phyloP scores from a whole-genome alignment of 2,113 vertebrate species.

The Acanthisitta chloris region DNA sequence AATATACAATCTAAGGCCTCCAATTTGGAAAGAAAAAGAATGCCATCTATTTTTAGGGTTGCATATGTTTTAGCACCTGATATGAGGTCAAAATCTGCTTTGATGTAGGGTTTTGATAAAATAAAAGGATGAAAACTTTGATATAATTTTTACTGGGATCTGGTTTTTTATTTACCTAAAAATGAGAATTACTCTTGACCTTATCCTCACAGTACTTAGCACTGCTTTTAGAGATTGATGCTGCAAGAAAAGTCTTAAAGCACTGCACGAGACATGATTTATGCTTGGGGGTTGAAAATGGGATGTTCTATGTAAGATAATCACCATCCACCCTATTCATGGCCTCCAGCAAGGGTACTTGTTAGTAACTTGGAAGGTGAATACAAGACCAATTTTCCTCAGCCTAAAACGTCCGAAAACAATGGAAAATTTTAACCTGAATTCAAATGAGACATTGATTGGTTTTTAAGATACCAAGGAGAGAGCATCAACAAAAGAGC shows the following conservation, averaged over 20 bases:
- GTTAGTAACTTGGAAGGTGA: neutral
- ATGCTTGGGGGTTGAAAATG: neutral
- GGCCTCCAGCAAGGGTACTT: neutral
- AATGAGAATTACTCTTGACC: neutral
- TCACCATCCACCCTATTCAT: too few species aligned
- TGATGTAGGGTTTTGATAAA: neutral
- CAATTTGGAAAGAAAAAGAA: neutral
- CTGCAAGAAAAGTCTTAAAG: neutral
- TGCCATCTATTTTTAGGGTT: conserved; percentile 33
- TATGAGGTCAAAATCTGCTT: neutral
- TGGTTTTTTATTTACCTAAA: neutral
- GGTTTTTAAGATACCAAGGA: neutral
- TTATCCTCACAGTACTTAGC: neutral
- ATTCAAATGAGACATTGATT: neutral
- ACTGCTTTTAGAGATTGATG: neutral
- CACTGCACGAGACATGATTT: neutral
- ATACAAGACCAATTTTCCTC: neutral
- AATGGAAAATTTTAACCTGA: accelerated
- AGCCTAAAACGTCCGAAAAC: neutral
- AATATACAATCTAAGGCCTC: neutral
- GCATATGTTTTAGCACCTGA: neutral
- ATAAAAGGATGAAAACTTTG: neutral
- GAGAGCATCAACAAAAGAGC: neutral
- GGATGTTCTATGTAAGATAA: neutral
- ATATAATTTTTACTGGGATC: neutral